Evolutionary conservation across 1,140 invertebrate species (phyloP).

Genomic region (Macrosteles quadrilineatus): DNA sequence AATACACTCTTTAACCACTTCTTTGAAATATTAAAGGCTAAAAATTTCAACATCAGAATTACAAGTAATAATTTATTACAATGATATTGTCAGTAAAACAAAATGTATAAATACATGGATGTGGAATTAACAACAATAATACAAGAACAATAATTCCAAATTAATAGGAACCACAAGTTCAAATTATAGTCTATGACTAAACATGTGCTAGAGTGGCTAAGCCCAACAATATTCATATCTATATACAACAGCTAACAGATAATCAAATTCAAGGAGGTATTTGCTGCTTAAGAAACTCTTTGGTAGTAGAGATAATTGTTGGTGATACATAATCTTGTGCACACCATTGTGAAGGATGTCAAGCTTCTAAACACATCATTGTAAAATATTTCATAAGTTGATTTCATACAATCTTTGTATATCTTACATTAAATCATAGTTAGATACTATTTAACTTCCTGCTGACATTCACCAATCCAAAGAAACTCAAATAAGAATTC

Average conservation of each 20-base stretch:
- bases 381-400: neutral
- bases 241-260: neutral
- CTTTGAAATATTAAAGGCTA: too few relatives aligned
- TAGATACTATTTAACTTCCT: too few relatives aligned
- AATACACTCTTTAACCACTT: too few relatives aligned
- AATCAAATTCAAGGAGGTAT: neutral
- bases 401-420: neutral
- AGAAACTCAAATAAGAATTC: too few relatives aligned
- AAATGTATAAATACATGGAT: neutral
- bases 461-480: too few relatives aligned
- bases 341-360: neutral
- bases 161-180: slow-evolving; percentile 6
- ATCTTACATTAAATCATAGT: too few relatives aligned
- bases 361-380: neutral
- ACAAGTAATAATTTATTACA: slow-evolving; percentile 5
- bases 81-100: neutral
- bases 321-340: neutral
- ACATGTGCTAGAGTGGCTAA: slow-evolving; percentile 4
- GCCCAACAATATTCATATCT: neutral
- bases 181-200: neutral
- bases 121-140: neutral
- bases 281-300: neutral
- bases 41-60: too few relatives aligned
- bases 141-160: neutral
- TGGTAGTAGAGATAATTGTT: neutral